Evolutionary conservation across 2,113 vertebrate species (phyloP), one percentile per base, ranked within the genome.

Genomic region (Murina feae): DNA sequence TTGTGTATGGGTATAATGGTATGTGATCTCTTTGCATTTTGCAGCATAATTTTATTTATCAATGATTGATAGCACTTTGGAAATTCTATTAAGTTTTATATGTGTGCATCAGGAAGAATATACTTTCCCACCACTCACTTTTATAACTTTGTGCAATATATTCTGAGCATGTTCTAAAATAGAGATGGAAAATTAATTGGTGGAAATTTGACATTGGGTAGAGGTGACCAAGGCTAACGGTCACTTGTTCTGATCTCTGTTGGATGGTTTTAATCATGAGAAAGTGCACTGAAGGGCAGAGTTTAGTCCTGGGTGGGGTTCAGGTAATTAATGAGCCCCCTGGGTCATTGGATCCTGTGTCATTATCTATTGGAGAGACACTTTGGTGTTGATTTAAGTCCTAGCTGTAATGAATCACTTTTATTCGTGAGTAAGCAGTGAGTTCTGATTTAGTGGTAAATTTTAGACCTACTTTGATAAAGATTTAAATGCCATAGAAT

Each of bases 61-160:
- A 76, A 37, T 68, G 63, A 69, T 89, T 87, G 69, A 81, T 39
- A 49, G 3, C 32, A 71, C 47, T 80, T 75, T 84, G 58, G 58
- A 82, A 96, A 65, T 89, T 87, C 84, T 93, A 32, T 85, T 93
- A 63, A 58, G 72, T 28, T 90, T 85, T 44, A 9, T 93, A 12
- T 83, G 17, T 71, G 16, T 75, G 28, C 20, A 86, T 72, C 30
- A 51, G 30, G 51, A 80, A 92, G 49, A 79, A 39, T n/a, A n/a
- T 25, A 66, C 6, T 72, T 76, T 72, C 32, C 44, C 28, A 39
- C 6, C 25, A 58, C 32, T 44, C 65, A 80, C 47, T 71, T 51
- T 94, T 74, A 68, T 9, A 82, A 49, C 8, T 92, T 74, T 47
- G 37, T 89, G 69, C 25, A 17, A 21, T 69, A 18, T 65, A 75